A percentile compares a stretch with the other conserved stretches of the same genome.
These are phyloP conservation scores for Gallirallus australis DNA, from an alignment of 2,797 vertebrate genomes.

Conservation along the genomic window DNA sequence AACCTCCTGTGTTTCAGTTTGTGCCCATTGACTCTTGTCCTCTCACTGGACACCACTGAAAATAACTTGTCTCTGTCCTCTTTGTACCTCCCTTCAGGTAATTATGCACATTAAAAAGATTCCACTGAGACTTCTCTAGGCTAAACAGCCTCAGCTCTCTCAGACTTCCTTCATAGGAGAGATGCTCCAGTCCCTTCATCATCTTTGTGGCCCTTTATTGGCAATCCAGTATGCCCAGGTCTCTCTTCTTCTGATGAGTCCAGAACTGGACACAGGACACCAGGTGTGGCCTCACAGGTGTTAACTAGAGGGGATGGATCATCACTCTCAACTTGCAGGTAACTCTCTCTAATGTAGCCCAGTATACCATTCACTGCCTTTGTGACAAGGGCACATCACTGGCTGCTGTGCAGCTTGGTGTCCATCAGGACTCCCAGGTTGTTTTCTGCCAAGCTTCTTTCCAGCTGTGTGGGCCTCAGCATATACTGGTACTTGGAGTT, in stretches of 20 bases:
- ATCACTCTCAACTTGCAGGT: not conserved
- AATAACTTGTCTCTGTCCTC: not conserved
- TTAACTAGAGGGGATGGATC: not conserved
- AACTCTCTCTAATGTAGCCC: not conserved
- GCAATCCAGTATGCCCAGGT: not conserved
- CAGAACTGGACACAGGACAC: not conserved
- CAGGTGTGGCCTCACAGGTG: not conserved
- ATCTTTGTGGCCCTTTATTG: not conserved
- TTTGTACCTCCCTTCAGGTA: not conserved
- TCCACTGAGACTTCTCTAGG: not conserved
- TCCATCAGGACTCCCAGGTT: not conserved
- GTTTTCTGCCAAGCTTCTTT: not conserved
- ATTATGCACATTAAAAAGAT: not conserved
- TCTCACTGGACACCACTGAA: not conserved
- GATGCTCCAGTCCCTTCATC: not conserved
- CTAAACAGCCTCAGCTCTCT: not conserved
- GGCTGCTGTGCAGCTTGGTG: not conserved
- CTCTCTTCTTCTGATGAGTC: not conserved
- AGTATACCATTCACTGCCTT: not conserved
- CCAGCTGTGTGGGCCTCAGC: not conserved
- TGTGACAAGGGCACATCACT: not conserved
- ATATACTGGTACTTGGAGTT: not conserved
- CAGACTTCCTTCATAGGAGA: not conserved
- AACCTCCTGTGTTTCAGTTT: not conserved
- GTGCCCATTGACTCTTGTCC: not conserved